Base-by-base conservation (phyloP, 2,797 vertebrate genomes). In the Pampus argenteus region DNA sequence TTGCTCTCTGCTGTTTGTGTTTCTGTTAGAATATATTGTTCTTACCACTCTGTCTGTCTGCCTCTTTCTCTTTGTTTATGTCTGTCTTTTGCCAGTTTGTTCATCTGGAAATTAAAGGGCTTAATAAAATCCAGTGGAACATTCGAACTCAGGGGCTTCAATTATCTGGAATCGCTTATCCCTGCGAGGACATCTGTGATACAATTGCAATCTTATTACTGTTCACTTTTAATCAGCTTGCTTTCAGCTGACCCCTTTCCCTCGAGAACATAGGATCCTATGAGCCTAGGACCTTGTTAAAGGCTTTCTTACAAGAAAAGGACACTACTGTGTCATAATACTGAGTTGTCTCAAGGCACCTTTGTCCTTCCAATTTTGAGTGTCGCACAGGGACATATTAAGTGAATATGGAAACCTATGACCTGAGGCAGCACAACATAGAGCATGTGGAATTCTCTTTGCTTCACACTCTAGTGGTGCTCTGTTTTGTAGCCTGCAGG, bases 401-500 rank as follows among this genome's bases (percentile, higher is more conserved):
- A 71, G 31, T 59, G 15, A 54, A 74, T 63, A 70, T 72, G 14
- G 22, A 69, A 68, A 64, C 66, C 59, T 72, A 26, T 78, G 74
- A 74, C 90, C 74, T 17, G 25, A 67, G 86, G 91, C 85, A 73
- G 66, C 48, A 71, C 61, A 89, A 88, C 84, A 88, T 58, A 50
- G 15, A 55, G 49, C 52, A 34, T 66, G 63, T 73, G 23, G 66
- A 73, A 64, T 48, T 36, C 2, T 54, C 55, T 76, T 66, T 59
- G 40, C 28, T 62, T 36, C 48, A 71, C 22, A 54, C n/a, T 60
- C 20, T 36, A 52, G 47, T 63, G 23, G 61, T 36, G 66, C 44
- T 82, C 4, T 91, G 78, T 91, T 91, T 75, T 74, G 60, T 87
- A 71, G 88, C 91, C 90, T 82, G 81, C 17, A 40, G 90, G 77